Percentiles rank a stretch among this genome's conserved stretches.
These are phyloP conservation scores for Drosophila percnosoma DNA, from an alignment of 2,888 invertebrate species.

Conservation along the genomic window DNA sequence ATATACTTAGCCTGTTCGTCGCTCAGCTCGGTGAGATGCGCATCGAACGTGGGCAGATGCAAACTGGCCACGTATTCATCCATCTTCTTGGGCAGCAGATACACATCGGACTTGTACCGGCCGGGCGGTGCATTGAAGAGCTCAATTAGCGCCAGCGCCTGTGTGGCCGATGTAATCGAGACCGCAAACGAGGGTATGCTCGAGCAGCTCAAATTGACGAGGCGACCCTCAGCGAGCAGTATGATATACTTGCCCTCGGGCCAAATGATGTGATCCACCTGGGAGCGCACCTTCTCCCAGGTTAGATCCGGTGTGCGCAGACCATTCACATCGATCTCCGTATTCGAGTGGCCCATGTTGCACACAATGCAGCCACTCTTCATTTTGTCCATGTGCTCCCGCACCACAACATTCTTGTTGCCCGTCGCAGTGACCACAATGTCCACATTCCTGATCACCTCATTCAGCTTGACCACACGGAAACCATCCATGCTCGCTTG, in stretches of 20 bases:
- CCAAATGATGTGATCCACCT: constrained; percentile 99
- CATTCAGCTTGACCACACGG: constrained; percentile 96
- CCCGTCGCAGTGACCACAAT: constrained; percentile 99
- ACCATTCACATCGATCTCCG: constrained; percentile 97
- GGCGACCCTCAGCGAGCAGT: constrained; percentile 95
- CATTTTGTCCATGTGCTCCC: constrained; percentile 98
- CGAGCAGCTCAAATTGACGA: constrained; percentile 98
- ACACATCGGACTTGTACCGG: constrained; percentile 98
- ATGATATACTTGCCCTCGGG: constrained; percentile 98
- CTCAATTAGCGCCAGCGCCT: constrained; percentile 98
- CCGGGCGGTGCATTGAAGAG: constrained; percentile 97
- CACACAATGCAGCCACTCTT: constrained; percentile 97
- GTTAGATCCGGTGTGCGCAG: constrained; percentile 96
- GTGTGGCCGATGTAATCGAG: constrained; percentile 98
- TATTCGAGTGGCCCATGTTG: constrained; percentile 99
- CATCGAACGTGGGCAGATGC: constrained; percentile 98
- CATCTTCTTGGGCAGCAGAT: constrained; percentile 99
- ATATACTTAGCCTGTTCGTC: constrained; percentile 99
- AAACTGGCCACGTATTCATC: constrained; percentile 99
- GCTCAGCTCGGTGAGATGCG: constrained; percentile 96
- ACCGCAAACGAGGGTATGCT: constrained; percentile 99
- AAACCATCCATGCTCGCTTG: constrained; percentile 99
- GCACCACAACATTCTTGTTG: constrained; percentile 97
- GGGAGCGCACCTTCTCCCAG: constrained; percentile 98
- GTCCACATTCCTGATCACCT: constrained; percentile 96